Percentiles rank a stretch among this genome's conserved stretches.
phyloP scores from a whole-genome alignment of 2,797 vertebrate species.

The Bradypodion ventrale region DNA sequence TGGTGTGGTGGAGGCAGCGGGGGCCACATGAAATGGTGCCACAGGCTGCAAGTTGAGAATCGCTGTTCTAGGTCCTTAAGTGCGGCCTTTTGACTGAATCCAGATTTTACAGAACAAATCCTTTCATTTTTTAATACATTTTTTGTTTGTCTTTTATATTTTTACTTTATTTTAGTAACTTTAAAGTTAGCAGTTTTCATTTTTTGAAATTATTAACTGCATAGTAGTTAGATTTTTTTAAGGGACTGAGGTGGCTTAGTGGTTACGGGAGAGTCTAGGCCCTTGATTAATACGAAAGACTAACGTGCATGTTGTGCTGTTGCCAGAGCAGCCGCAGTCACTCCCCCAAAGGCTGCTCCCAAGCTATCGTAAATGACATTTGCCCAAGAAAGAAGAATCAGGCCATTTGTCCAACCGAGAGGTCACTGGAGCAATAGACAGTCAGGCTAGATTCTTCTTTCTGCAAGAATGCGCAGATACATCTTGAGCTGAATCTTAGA shows the following conservation, averaged over 20 bases:
- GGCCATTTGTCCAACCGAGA: not conserved
- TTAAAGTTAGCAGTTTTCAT: no score
- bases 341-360: not conserved
- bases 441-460: not conserved
- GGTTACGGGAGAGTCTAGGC: not conserved
- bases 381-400: not conserved
- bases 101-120: no score
- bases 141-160: no score
- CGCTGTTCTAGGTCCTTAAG: no score
- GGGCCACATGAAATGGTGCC: no score
- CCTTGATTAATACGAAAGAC: not conserved
- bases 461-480: not conserved
- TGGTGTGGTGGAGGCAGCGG: no score
- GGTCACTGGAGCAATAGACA: not conserved
- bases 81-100: no score
- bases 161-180: no score
- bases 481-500: not conserved
- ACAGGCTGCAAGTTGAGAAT: no score
- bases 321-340: not conserved
- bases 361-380: not conserved
- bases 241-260: not conserved
- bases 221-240: not conserved
- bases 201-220: not conserved
- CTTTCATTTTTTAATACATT: no score
- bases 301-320: not conserved